Percentiles rank a stretch among this genome's conserved stretches.
Conservation (phyloP, 2,888 invertebrate species). For the Megalurothrips usitatus region DNA sequence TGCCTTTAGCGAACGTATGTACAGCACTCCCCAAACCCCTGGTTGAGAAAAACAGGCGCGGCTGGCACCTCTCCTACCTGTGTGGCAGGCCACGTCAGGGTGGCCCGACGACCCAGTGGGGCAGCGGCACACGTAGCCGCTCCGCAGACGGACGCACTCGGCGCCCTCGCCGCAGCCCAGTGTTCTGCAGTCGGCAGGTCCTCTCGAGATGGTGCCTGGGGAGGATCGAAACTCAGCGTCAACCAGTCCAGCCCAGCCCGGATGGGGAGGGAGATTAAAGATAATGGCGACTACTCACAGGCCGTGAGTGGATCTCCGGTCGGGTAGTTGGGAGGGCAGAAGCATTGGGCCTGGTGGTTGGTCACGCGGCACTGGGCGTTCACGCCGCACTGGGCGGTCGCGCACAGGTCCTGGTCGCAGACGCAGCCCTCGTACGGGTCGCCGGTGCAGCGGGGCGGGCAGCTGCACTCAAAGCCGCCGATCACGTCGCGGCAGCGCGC, state of each 20-base stretch:
- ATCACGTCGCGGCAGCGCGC: slow-evolving; percentile 73
- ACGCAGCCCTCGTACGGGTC: slow-evolving; percentile 76
- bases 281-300: slow-evolving; percentile 62
- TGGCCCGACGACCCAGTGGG: slow-evolving; percentile 68
- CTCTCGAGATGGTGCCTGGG: slow-evolving; percentile 56
- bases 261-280: too few relatives aligned
- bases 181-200: slow-evolving; percentile 71
- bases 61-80: slow-evolving; percentile 50
- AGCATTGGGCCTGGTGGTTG: slow-evolving; percentile 68
- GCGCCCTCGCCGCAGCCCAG: slow-evolving; percentile 79
- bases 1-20: slow-evolving; percentile 22
- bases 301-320: slow-evolving; percentile 78
- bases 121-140: slow-evolving; percentile 77
- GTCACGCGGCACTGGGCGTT: slow-evolving; percentile 75
- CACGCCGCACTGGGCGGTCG: slow-evolving; percentile 70
- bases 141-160: slow-evolving; percentile 71
- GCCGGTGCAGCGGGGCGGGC: slow-evolving; percentile 73
- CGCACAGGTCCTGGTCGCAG: slow-evolving; percentile 72
- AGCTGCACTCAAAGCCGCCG: slow-evolving; percentile 74
- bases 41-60: slow-evolving; percentile 13
- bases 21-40: slow-evolving; percentile 22
- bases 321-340: slow-evolving; percentile 76
- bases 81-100: slow-evolving; percentile 66
- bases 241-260: too few relatives aligned
- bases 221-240: too few relatives aligned